Evolutionary conservation across 37 sponge, comb jelly and placozoan species (phyloP), one percentile per base, ranked within the genome.

Genomic region (Corticium candelabrum): DNA sequence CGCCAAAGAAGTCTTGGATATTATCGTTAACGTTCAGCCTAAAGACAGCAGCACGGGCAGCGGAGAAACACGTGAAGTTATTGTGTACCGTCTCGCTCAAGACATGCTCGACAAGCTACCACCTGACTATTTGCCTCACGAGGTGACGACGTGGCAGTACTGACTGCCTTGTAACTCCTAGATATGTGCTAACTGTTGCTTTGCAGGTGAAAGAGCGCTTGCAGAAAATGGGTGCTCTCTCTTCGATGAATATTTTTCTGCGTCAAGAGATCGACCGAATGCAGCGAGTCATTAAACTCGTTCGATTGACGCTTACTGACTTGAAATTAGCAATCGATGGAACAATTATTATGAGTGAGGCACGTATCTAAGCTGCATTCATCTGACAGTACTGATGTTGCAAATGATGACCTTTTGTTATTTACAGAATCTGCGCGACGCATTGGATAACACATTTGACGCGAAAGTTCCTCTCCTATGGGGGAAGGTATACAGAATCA

Each of bases 321-420:
- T 88, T 99, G 31, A 86, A 94, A 79, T 81, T 99, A 56, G 99
- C 99, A 83, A 94, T 99, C 80, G 99, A 99, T 74, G 99, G 99
- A 3, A 99, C 99, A 77, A 99, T 99, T 68, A 94, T 99, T 82
- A 99, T 99, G 99, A 94, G 96, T 41, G 97, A 93, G 84, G 90
- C 89, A 39, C 68, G 87, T 67, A 21, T 34, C 4, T n/a, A n/a
- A n/a, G 68, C 29, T 40, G 11, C 15, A 11, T 29, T 7, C 15
- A 11, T 15, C n/a, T n/a, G 62, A 50, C 62, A 21, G 62, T 27
- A 21, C 11, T 11, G 62, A 21, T 11, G 11, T 21, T 50, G 11
- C 15, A 27, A 50, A 50, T 21, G 11, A 21, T 50, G 62, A 11
- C 62, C 21, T 50, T 50, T 50, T 21, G 11, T 50, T 50, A 27